Conservation (phyloP, 2,113 vertebrate genomes). For the Nicator chloris region DNA sequence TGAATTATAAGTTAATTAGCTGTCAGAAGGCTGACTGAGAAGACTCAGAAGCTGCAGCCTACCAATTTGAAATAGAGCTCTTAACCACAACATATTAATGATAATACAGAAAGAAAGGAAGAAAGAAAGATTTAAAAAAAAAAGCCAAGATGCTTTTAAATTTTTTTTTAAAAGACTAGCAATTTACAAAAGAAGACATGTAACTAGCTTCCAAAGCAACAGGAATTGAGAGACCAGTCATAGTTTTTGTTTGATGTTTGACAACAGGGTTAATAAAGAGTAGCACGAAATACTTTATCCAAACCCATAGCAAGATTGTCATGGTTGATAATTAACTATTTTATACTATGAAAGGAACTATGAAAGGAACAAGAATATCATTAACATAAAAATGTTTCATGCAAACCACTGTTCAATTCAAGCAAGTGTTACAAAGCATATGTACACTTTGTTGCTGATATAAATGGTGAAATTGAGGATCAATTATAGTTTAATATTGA, state of each 20-base stretch:
- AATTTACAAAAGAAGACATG: background rate
- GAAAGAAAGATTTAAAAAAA: background rate
- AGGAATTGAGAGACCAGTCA: conserved; percentile 36
- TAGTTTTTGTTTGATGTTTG: conserved; percentile 36
- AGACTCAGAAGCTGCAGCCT: background rate
- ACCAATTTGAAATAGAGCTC: background rate
- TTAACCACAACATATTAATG: background rate
- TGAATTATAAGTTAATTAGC: conserved; percentile 24
- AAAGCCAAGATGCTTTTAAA: background rate
- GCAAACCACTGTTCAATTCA: background rate
- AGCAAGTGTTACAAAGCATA: background rate
- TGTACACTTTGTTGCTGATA: background rate
- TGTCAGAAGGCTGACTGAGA: background rate
- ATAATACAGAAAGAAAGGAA: background rate
- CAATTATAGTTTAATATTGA: background rate
- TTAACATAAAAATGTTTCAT: background rate
- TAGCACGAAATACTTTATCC: background rate
- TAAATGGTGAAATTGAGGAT: background rate
- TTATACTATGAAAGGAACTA: background rate
- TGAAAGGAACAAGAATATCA: background rate
- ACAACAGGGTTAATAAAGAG: conserved; percentile 40
- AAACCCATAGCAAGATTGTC: background rate
- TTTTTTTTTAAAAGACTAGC: background rate
- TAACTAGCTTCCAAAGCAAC: conserved; percentile 67
- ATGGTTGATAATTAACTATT: background rate